phyloP scores from a whole-genome alignment of 2,113 vertebrate species.

The Varanus salvator region DNA sequence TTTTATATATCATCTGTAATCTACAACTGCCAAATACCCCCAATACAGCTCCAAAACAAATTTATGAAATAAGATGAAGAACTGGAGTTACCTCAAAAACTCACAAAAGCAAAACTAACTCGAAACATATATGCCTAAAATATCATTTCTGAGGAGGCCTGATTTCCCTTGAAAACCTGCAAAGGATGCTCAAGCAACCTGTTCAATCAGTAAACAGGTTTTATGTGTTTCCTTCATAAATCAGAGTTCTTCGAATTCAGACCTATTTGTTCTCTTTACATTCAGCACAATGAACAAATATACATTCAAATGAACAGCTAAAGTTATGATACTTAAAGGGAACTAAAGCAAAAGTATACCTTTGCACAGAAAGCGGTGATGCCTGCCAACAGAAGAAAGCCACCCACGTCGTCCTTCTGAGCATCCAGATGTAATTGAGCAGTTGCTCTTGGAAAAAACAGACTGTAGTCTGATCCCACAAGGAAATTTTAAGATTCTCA shows the following conservation, averaged over 20 bases:
- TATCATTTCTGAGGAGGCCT: background rate
- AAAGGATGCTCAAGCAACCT: background rate
- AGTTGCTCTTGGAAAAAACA: background rate
- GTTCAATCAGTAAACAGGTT: background rate
- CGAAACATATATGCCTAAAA: background rate
- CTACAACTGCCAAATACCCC: no score
- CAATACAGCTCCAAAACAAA: background rate
- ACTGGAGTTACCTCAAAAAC: background rate
- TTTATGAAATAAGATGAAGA: slow-evolving; percentile 2
- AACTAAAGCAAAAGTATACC: background rate
- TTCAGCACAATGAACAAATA: background rate
- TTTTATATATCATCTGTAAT: background rate
- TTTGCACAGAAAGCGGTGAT: background rate
- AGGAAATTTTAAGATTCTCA: no score
- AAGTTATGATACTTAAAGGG: background rate
- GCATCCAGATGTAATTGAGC: background rate
- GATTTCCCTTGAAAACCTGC: background rate
- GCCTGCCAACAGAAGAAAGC: background rate
- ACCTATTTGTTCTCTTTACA: background rate
- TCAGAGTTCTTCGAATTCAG: background rate
- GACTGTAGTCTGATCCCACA: background rate
- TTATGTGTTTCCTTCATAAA: background rate
- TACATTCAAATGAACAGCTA: background rate
- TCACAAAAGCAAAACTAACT: background rate
- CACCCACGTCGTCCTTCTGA: background rate